Evolutionary conservation across 2,888 invertebrate species (phyloP), one percentile per base, ranked within the genome.

Genomic region (Himalopsyche japonica): DNA sequence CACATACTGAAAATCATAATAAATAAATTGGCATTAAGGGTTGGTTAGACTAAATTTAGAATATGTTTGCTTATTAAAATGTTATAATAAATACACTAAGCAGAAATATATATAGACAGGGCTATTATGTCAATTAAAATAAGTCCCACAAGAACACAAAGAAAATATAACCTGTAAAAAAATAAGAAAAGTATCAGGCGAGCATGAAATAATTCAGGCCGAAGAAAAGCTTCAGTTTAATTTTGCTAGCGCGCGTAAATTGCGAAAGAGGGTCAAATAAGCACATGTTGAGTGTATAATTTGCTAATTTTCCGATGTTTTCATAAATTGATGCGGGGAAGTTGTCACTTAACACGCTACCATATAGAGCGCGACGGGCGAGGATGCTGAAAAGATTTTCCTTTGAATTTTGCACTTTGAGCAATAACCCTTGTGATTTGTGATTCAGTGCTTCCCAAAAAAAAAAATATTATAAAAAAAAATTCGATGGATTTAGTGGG

Each of bases 371-470:
- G 20, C 57, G 57, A n/a, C 20, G 57, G 20, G 57, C 10, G 57
- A 57, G 57, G 57, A 24, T 57, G 24, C 57, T 57, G 57, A 27
- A 34, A 32, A 34, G 34, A 76, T 76, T 76, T 76, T 76, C 76
- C 34, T 76, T 76, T 76, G 76, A 76, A 76, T 27, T 76, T 76
- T 76, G 15, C 76, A 76, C 76, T 76, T 76, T 76, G 76, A 30
- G 30, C 34, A n/a, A 76, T 27, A 76, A 32, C 76, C 76, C 76
- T 76, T 76, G 12, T 57, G 20, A 15, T 57, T 76, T 76, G 12
- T 57, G 20, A 15, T 57, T 20, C 57, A 57, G 57, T 20, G 57
- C 15, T 57, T 57, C 57, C 20, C 20, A 57, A 57, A 8, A 20
- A 8, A 20, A 57, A 6, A 1, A 57, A 24, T 6, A 20, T n/a